Percentiles rank a stretch among this genome's conserved stretches.
phyloP scores from a whole-genome alignment of 2,797 vertebrate species.

The Linurgus olivaceus region DNA sequence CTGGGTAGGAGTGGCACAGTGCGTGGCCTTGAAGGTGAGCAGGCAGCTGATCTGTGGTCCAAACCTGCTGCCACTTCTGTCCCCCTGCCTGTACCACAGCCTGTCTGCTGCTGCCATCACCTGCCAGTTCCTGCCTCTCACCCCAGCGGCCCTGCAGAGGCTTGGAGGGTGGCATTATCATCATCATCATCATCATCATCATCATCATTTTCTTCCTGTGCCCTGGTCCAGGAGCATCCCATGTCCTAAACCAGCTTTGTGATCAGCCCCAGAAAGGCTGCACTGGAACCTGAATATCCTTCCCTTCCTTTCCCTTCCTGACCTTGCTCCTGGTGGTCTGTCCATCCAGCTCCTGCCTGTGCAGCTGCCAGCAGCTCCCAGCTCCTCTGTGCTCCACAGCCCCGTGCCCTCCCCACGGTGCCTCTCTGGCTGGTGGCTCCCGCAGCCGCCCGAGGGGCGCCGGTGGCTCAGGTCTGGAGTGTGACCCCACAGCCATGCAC shows the following conservation, averaged over 20 bases:
- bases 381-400: not conserved
- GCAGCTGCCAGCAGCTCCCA: accelerated
- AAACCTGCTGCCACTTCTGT: not conserved
- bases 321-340: accelerated
- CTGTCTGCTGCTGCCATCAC: not conserved
- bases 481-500: accelerated
- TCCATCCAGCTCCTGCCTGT: accelerated
- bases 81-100: accelerated
- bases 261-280: not conserved
- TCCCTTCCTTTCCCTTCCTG: not conserved
- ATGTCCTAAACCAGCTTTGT: not conserved
- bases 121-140: not conserved
- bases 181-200: not conserved
- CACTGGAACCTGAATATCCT: not conserved
- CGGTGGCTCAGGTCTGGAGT: not conserved
- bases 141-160: not conserved
- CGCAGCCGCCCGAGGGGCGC: accelerated
- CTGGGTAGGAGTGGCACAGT: not conserved
- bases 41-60: not conserved
- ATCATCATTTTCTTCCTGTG: not conserved
- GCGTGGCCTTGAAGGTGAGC: not conserved
- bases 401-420: accelerated
- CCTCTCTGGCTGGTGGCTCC: not conserved
- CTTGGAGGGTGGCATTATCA: not conserved
- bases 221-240: not conserved